Conservation (phyloP, 2,797 vertebrate species). For the Bovichtus variegatus region DNA sequence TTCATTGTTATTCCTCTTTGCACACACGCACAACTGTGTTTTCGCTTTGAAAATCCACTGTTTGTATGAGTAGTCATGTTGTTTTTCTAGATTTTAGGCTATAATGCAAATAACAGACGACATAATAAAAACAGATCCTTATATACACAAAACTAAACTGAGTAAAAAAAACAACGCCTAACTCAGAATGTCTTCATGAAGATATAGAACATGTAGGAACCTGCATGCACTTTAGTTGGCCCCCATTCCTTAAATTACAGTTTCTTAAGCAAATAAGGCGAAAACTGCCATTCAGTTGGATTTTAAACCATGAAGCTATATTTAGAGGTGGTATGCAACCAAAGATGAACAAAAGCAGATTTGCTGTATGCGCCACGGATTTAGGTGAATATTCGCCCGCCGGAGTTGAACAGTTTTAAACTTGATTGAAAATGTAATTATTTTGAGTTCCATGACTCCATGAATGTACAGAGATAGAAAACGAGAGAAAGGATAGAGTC, state of each 20-base stretch:
- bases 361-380: too few relatives aligned
- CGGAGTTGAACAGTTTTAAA: neutral
- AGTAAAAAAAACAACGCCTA: neutral
- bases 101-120: neutral
- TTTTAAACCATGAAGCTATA: neutral
- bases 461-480: neutral
- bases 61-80: neutral
- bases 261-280: neutral
- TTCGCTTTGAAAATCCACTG: too few relatives aligned
- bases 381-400: neutral
- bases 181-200: neutral
- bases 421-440: conserved; percentile 2
- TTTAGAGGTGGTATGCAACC: neutral
- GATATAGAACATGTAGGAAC: neutral
- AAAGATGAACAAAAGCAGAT: conserved; percentile 1
- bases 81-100: neutral
- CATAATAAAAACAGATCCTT: neutral
- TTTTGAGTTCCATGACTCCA: neutral
- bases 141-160: neutral
- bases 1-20: neutral
- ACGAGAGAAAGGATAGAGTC: neutral
- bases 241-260: too few relatives aligned
- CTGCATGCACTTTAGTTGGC: neutral
- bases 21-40: too few relatives aligned
- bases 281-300: neutral